Conservation (phyloP, 2,888 invertebrate species). For the Scaptomyza tumidula region DNA sequence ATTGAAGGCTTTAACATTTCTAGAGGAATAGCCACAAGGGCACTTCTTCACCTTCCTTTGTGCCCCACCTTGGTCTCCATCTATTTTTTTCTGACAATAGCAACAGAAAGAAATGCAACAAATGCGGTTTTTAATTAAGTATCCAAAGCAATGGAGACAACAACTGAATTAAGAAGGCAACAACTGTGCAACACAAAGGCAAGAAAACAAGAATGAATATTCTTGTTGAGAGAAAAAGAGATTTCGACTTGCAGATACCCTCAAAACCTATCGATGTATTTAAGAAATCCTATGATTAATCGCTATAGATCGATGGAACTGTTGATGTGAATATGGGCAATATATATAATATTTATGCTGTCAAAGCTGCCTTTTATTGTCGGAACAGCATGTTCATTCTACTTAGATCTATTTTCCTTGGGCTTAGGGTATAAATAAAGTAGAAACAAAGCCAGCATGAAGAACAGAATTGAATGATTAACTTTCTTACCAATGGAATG, state of each 20-base stretch:
- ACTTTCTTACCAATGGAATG: neutral
- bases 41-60: constrained; percentile 8
- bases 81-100: neutral
- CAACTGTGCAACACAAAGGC: constrained; percentile 33
- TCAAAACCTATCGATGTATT: neutral
- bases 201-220: constrained; percentile 8
- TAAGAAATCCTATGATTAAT: neutral
- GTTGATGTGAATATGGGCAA: neutral
- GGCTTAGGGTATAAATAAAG: neutral
- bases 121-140: constrained; percentile 74
- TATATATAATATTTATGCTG: neutral
- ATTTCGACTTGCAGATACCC: neutral
- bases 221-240: neutral
- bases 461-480: neutral
- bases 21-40: constrained; percentile 26
- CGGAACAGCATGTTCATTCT: neutral
- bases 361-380: neutral
- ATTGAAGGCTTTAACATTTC: constrained; percentile 46
- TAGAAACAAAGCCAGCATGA: neutral
- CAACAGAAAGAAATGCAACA: constrained; percentile 54
- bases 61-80: neutral
- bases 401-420: neutral
- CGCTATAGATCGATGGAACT: neutral
- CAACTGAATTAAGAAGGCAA: constrained; percentile 59
- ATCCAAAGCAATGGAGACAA: constrained; percentile 55